A percentile compares a stretch with the other conserved stretches of the same genome.
These are phyloP conservation scores for Autographa gamma DNA, from an alignment of 2,888 invertebrate species.

Conservation along the genomic window DNA sequence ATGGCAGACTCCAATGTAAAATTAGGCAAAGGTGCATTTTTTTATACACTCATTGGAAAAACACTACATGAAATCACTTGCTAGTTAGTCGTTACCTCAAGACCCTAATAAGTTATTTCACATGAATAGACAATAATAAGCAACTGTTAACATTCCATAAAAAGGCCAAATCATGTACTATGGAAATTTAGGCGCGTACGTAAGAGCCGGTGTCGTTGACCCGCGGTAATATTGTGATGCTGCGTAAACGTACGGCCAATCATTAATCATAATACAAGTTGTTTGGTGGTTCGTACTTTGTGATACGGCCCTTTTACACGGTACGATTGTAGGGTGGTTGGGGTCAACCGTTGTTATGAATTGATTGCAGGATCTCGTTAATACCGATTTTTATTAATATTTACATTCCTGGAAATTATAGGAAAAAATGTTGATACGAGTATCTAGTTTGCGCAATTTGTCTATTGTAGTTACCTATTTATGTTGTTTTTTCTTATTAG, in stretches of 20 bases:
- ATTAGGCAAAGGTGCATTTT: neutral
- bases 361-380: conserved; percentile 18
- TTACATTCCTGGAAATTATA: conserved; percentile 16
- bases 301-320: conserved; percentile 49
- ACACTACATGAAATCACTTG: conserved; percentile 18
- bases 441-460: conserved; percentile 26
- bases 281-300: conserved; percentile 36
- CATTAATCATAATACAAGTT: conserved; percentile 63
- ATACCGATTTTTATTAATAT: conserved; percentile 16
- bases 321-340: conserved; percentile 32
- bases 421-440: conserved; percentile 41
- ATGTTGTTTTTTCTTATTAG: neutral
- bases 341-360: conserved; percentile 50
- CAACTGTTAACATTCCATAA: conserved; percentile 53
- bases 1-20: neutral
- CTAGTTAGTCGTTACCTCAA: conserved; percentile 34
- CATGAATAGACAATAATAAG: conserved; percentile 45
- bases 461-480: conserved; percentile 2
- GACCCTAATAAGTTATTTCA: conserved; percentile 35
- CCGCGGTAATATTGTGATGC: conserved; percentile 57
- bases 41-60: conserved; percentile 15
- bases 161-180: conserved; percentile 53
- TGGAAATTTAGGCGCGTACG: conserved; percentile 61
- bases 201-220: conserved; percentile 56
- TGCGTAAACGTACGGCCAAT: conserved; percentile 61